Evolutionary conservation across 2,113 vertebrate genomes (phyloP).

Genomic region (Calidris pugnax): DNA sequence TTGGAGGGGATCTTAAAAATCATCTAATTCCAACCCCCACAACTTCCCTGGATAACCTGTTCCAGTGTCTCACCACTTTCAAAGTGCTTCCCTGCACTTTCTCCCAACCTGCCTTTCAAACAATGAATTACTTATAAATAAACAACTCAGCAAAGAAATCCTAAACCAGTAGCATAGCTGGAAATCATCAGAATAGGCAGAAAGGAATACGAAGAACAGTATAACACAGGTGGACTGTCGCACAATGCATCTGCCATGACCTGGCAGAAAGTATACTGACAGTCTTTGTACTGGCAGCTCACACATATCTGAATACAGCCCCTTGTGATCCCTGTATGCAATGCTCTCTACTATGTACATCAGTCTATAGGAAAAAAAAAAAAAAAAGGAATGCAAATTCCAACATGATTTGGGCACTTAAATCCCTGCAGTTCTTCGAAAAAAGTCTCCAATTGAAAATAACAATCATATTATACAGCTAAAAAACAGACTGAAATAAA

Average conservation of each 20-base stretch:
- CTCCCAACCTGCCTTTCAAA: neutral
- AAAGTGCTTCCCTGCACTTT: neutral
- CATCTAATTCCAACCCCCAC: neutral
- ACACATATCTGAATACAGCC: neutral
- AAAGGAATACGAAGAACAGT: neutral
- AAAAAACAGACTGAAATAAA: neutral
- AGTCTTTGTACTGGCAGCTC: neutral
- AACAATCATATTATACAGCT: neutral
- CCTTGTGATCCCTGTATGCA: neutral
- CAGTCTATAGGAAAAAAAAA: neutral
- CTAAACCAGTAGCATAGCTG: neutral
- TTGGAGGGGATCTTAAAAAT: too few relatives aligned
- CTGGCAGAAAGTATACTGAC: neutral
- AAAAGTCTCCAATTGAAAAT: neutral
- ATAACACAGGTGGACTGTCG: accelerated
- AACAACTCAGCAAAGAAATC: neutral
- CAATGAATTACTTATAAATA: neutral
- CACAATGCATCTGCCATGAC: neutral
- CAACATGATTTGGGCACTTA: neutral
- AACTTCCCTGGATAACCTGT: neutral
- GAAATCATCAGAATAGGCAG: neutral
- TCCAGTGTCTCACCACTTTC: neutral
- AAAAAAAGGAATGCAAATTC: neutral
- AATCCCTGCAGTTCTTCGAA: neutral
- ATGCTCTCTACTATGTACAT: neutral